Conservation (phyloP, 2,113 vertebrate species). For the Nerophis ophidion region DNA sequence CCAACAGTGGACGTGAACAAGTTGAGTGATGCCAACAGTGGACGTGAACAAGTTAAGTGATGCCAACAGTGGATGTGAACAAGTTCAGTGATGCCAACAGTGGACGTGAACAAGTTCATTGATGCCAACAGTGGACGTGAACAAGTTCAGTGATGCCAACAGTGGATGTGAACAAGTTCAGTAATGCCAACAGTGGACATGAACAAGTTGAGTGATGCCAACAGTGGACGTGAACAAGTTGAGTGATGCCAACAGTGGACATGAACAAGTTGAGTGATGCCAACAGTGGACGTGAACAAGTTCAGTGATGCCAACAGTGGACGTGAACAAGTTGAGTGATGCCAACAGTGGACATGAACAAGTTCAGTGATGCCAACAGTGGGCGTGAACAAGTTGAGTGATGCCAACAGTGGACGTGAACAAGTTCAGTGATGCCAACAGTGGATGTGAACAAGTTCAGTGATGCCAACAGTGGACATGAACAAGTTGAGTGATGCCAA, state of each 20-base stretch:
- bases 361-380: slow-evolving; percentile 11
- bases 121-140: slow-evolving; percentile 6
- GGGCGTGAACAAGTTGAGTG: background rate
- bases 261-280: background rate
- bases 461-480: no score
- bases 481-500: no score
- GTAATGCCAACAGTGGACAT: background rate
- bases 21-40: no score
- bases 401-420: no score
- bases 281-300: no score
- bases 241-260: slow-evolving; percentile 3
- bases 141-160: background rate
- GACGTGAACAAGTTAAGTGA: no score
- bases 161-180: no score
- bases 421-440: no score
- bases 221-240: no score
- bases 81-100: no score
- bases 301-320: slow-evolving; percentile 8
- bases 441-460: background rate
- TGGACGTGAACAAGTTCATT: no score
- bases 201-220: background rate
- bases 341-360: no score
- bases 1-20: slow-evolving; percentile 1
- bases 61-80: slow-evolving; percentile 7
- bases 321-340: background rate